Evolutionary conservation across 2,797 vertebrate species (phyloP).

Genomic region (Apogon hyalosoma): DNA sequence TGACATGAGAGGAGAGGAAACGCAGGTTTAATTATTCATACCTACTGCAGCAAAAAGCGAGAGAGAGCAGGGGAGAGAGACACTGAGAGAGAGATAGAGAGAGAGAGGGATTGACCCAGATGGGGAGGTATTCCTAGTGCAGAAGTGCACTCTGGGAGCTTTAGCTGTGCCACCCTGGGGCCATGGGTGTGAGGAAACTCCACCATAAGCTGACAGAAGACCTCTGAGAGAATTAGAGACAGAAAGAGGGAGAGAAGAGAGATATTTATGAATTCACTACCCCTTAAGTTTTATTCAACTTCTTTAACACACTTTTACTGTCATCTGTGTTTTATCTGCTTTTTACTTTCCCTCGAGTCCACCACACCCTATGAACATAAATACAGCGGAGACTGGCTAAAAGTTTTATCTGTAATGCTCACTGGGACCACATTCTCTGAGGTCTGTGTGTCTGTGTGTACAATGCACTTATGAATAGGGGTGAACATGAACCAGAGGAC

Average conservation of each 20-base stretch:
- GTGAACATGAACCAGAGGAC: slow-evolving; percentile 55
- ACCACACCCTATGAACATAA: slow-evolving; percentile 51
- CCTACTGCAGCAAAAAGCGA: slow-evolving; percentile 71
- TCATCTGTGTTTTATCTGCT: slow-evolving; percentile 57
- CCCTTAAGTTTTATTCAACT: slow-evolving; percentile 52
- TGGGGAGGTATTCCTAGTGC: slow-evolving; percentile 72
- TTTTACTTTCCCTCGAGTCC: slow-evolving; percentile 52
- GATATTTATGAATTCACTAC: slow-evolving; percentile 59
- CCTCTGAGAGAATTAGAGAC: slow-evolving; percentile 40
- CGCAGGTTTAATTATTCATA: slow-evolving; percentile 85
- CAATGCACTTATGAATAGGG: slow-evolving; percentile 32
- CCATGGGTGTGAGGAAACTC: slow-evolving; percentile 71
- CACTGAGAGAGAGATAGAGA: slow-evolving; percentile 17
- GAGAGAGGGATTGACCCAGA: slow-evolving; percentile 69
- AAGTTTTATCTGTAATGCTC: slow-evolving; percentile 48
- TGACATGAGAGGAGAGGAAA: slow-evolving; percentile 78
- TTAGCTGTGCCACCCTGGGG: slow-evolving; percentile 65
- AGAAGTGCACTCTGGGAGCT: slow-evolving; percentile 71
- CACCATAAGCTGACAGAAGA: slow-evolving; percentile 56
- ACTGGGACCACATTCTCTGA: slow-evolving; percentile 44
- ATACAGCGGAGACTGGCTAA: slow-evolving; percentile 35
- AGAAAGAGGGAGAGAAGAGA: slow-evolving; percentile 17
- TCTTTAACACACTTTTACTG: slow-evolving; percentile 61
- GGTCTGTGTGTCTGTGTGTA: slow-evolving; percentile 40
- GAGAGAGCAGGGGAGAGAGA: slow-evolving; percentile 28